Conservation (phyloP, 2,888 invertebrate genomes). For the Leptinotarsa rubiginosa region DNA sequence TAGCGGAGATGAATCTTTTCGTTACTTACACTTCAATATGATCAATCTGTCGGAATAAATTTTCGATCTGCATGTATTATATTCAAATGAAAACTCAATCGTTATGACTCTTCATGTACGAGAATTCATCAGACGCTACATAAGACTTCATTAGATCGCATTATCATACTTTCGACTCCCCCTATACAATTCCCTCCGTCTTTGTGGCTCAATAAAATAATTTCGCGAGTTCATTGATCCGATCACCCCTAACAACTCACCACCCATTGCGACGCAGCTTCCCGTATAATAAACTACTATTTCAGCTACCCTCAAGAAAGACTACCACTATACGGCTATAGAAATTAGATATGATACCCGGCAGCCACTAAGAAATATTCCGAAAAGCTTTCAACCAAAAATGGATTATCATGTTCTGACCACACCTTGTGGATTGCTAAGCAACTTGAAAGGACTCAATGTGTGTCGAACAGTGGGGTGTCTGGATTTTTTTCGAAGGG, state of each 20-base stretch:
- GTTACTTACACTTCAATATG: no score
- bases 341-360: conserved; percentile 42
- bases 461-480: conserved; percentile 13
- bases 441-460: conserved; percentile 10
- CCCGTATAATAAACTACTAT: conserved; percentile 47
- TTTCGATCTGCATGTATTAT: no score
- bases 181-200: conserved; percentile 1
- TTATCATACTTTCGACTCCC: conserved; percentile 6
- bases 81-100: no score
- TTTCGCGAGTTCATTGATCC: conserved; percentile 39
- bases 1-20: no score
- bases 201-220: conserved; percentile 27
- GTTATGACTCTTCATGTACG: no score
- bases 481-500: neutral
- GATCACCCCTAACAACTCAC: conserved; percentile 41
- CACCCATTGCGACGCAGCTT: conserved; percentile 44
- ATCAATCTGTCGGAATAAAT: no score
- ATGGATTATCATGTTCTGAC: conserved; percentile 45
- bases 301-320: conserved; percentile 30
- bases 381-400: conserved; percentile 47
- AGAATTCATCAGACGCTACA: neutral
- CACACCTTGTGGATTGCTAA: conserved; percentile 35
- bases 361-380: conserved; percentile 40
- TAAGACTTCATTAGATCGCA: conserved; percentile 11
- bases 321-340: conserved; percentile 28